Evolutionary conservation across 2,113 vertebrate species (phyloP), one percentile per base, ranked within the genome.

Genomic region (Phycodurus eques): DNA sequence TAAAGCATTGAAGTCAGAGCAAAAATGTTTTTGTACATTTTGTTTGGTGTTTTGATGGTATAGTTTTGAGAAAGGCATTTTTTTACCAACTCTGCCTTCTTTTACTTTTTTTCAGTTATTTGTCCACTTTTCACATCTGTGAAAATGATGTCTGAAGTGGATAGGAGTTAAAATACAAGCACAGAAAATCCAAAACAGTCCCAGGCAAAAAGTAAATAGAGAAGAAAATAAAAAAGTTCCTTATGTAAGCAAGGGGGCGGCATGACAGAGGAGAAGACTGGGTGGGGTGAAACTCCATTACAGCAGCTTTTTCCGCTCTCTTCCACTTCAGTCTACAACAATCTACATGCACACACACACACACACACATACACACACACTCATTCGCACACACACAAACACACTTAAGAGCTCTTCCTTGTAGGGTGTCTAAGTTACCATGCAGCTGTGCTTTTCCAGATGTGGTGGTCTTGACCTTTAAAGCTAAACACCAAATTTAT

Each of bases 361-460:
- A 72, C 68, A 69, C 44, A 64, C 42, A 68, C 42, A 65, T 39
- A 69, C 64, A 57, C 47, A 72, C 53, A 53, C 62, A 67, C 43
- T 14, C 75, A 68, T 51, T 44, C 44, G 53, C 44, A 59, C 68
- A 59, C 68, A 31, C 63, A 74, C 76, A 69, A 65, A 67, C 43
- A 68, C n/a, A 78, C 71, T 73, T 68, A 51, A 75, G 53, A 57
- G 77, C 78, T 78, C 78, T 67, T 83, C 78, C 79, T 86, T 63
- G 72, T 65, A 27, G 80, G 79, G 82, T 76, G 75, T 84, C 77
- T 67, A 73, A 72, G 68, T 87, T 77, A 68, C 72, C 83, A 73
- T 73, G 75, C 87, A 91, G 88, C 89, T 92, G 88, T 91, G 87
- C 82, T 91, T 83, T 83, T 64, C 79, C 89, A 91, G 89, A 91